Percentiles rank a stretch among this genome's conserved stretches.
Conservation (phyloP, 2,888 invertebrate genomes). For the Philhelius pedissequus region DNA sequence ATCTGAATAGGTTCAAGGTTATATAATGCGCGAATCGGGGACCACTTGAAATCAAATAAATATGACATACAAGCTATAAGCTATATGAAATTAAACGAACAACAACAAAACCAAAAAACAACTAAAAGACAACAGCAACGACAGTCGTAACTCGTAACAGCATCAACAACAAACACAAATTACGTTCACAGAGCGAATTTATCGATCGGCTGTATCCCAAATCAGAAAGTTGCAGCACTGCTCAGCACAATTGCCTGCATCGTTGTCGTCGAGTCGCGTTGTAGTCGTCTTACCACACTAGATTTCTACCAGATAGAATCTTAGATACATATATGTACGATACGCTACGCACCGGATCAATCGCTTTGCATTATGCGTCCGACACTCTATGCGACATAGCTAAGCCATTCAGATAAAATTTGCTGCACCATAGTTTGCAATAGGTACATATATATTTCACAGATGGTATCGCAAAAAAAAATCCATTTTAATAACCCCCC, state of each 20-base stretch:
- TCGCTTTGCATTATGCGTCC: slow-evolving; percentile 58
- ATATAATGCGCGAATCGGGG: slow-evolving; percentile 38
- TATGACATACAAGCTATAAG: slow-evolving; percentile 58
- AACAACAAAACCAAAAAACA: slow-evolving; percentile 8
- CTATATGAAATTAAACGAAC: not conserved
- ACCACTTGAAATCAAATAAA: slow-evolving; percentile 66
- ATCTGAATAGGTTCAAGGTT: slow-evolving; percentile 66
- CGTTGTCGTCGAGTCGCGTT: not conserved
- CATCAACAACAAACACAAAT: slow-evolving; percentile 64
- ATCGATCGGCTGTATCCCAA: slow-evolving; percentile 64
- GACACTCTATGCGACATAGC: slow-evolving; percentile 41
- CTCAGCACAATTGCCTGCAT: slow-evolving; percentile 26
- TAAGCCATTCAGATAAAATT: slow-evolving; percentile 1
- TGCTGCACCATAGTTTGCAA: not conserved
- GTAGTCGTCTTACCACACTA: not conserved
- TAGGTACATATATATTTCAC: slow-evolving; percentile 17
- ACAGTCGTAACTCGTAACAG: slow-evolving; percentile 53
- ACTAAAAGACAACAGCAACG: slow-evolving; percentile 25
- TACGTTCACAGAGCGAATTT: slow-evolving; percentile 53
- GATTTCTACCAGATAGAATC: slow-evolving; percentile 44
- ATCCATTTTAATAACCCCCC: slow-evolving; percentile 63
- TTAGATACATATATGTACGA: too few species aligned
- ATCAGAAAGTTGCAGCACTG: slow-evolving; percentile 54
- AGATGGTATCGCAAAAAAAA: slow-evolving; percentile 55
- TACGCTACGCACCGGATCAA: slow-evolving; percentile 45